Base-by-base conservation (phyloP, 2,113 vertebrate genomes). In the Harpagus bidentatus region DNA sequence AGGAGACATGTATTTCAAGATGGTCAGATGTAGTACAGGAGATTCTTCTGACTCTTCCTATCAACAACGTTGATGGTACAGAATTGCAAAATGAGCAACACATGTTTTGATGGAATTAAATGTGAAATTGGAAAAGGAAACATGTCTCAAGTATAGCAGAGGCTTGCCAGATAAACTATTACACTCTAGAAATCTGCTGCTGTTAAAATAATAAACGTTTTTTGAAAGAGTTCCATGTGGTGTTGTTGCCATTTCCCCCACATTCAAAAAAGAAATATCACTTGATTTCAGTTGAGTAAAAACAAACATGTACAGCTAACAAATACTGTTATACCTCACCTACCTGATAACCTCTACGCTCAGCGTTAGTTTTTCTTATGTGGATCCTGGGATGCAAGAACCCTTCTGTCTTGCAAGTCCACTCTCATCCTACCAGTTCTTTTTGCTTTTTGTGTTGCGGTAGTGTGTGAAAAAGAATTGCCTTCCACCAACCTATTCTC, bases 161-260 rank as follows among this genome's bases (percentile, higher is more conserved):
- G 42, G 59, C 73, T 94, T 96, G 72, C 86, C 76, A 96, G 89
- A 78, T 77, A 84, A 90, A 83, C 88, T 77, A 55, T 84, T 92
- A n/a, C 32, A 7, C 47, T 81, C 59, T 43, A 74, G 69, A 83
- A 94, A 73, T 58, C 55, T 50, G 47, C 82, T 92, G 93, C 80
- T 89, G 59, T 74, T 94, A 91, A 90, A 73, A 81, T 65, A 72
- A 82, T 69, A 86, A 53, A 62, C 21, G 28, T 28, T 61, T 62
- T 85, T 69, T 65, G 55, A 70, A 77, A 45, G 79, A 43, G 13
- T 81, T 86, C 71, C 74, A 73, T 62, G 77, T 77, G 50, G n/a
- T 52, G 53, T 61, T 76, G 63, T 61, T 93, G 80, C 72, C 31
- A 50, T 94, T 92, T 86, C 72, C 69, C 32, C 45, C 42, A 17